phyloP scores from a whole-genome alignment of 2,888 invertebrate species.

The Drosophila limbata region DNA sequence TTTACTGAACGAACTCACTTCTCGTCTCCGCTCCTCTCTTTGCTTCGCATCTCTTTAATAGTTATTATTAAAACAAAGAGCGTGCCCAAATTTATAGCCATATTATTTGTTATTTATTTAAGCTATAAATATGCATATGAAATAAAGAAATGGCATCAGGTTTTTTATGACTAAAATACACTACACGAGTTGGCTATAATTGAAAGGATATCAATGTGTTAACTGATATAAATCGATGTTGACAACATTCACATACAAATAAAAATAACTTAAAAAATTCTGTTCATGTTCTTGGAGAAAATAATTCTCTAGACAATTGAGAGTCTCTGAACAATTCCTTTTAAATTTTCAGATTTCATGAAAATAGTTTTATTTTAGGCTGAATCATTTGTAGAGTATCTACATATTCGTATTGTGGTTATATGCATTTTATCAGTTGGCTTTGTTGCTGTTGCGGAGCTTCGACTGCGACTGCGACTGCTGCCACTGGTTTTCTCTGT shows the following conservation, averaged over 20 bases:
- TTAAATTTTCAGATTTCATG: no score
- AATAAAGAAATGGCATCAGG: slow-evolving; percentile 69
- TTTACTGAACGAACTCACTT: slow-evolving; percentile 17
- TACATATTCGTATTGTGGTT: slow-evolving; percentile 18
- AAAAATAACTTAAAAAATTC: no score
- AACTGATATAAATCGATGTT: background rate
- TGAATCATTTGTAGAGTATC: no score
- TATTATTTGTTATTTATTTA: slow-evolving; percentile 80
- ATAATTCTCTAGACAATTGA: no score
- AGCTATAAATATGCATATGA: slow-evolving; percentile 78
- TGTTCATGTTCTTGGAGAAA: no score
- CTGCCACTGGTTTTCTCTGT: slow-evolving; percentile 74
- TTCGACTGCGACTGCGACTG: slow-evolving; percentile 12
- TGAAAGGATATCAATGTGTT: background rate
- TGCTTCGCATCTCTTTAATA: slow-evolving; percentile 11
- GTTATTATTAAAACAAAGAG: slow-evolving; percentile 77
- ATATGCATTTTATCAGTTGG: slow-evolving; percentile 8
- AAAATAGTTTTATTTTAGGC: no score
- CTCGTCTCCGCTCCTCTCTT: slow-evolving; percentile 1
- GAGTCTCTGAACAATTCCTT: no score
- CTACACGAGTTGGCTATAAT: slow-evolving; percentile 14
- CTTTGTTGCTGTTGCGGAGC: slow-evolving; percentile 14
- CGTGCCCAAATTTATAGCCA: slow-evolving; percentile 76
- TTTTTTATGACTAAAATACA: slow-evolving; percentile 59
- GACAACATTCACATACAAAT: background rate